Base-by-base conservation (phyloP, 2,797 vertebrate species). In the Xenopus petersii region DNA sequence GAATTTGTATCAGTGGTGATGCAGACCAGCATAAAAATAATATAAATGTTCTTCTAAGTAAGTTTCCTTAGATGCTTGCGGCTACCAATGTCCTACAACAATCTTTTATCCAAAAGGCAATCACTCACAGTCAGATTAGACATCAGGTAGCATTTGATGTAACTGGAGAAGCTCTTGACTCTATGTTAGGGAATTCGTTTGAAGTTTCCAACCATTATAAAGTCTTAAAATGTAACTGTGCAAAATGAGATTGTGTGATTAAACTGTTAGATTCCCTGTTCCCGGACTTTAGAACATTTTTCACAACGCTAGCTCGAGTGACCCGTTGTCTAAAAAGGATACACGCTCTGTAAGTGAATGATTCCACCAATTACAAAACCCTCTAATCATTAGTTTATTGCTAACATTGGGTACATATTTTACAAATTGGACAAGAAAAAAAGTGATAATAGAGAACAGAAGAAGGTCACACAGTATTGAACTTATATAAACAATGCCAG, bases 91-190 rank as follows among this genome's bases (percentile, higher is more conserved):
- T 56, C 56, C 75, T 75, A 67, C 66, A 42, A 42, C 36, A 51
- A 67, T 47, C 55, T 42, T 48, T 62, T 67, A 63, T 75, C 67
- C 46, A 24, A 68, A 70, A 64, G 17, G 64, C 63, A 55, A 46
- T 63, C 58, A 51, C 47, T 33, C 4, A 21, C 17, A 2, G 11
- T 60, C 21, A 60, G 58, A 10, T 60, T 24, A 67, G 47, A 36
- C 6, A n/a, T 11, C 13, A 8, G 12, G 5, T 48, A 26, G 66
- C 24, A 55, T 36, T 55, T 15, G 49, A 16, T 56, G 9, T 26
- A 55, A 55, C 66, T 16, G 11, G 24, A 11, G 64, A 55, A 55
- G 49, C 48, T 30, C 46, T 12, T 51, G 5, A 51, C 64, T 16
- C 9, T 56, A 17, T 56, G 15, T 56, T 17, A 17, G 55, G 55